These are phyloP conservation scores for Acanthiza pusilla DNA, from an alignment of 2,797 vertebrate genomes.

Conservation along the genomic window DNA sequence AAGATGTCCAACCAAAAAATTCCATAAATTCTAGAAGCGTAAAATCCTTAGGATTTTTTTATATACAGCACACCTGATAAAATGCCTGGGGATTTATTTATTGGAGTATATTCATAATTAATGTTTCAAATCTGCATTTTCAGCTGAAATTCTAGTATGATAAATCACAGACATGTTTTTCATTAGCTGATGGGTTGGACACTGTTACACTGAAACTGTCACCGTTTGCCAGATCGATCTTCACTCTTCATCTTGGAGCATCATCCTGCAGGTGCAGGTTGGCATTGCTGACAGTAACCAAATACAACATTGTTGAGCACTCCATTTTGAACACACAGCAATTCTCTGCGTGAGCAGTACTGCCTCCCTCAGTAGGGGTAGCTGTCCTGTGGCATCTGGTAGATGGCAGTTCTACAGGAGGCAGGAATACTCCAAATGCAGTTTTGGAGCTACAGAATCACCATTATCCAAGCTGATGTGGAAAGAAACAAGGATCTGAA, in stretches of 20 bases:
- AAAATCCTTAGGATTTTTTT: neutral
- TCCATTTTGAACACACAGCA: neutral
- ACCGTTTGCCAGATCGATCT: neutral
- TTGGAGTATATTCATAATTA: neutral
- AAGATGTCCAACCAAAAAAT: neutral
- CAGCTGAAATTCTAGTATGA: neutral
- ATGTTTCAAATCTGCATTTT: neutral
- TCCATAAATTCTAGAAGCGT: neutral
- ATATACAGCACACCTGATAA: neutral
- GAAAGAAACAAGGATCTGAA: neutral
- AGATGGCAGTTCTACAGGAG: neutral
- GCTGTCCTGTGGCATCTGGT: neutral
- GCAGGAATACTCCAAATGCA: rapidly evolving
- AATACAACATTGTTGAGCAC: neutral
- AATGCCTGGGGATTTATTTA: neutral
- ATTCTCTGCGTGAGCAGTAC: neutral
- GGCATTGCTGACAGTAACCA: neutral
- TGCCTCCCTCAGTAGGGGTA: rapidly evolving
- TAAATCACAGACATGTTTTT: neutral
- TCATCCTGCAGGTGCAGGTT: neutral
- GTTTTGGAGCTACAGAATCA: neutral
- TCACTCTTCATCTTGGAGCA: neutral
- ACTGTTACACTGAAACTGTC: neutral
- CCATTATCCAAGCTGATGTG: neutral
- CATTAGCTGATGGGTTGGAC: neutral